Evolutionary conservation across 1,140 invertebrate genomes (phyloP), one percentile per base, ranked within the genome.

Genomic region (Cepaea nemoralis): DNA sequence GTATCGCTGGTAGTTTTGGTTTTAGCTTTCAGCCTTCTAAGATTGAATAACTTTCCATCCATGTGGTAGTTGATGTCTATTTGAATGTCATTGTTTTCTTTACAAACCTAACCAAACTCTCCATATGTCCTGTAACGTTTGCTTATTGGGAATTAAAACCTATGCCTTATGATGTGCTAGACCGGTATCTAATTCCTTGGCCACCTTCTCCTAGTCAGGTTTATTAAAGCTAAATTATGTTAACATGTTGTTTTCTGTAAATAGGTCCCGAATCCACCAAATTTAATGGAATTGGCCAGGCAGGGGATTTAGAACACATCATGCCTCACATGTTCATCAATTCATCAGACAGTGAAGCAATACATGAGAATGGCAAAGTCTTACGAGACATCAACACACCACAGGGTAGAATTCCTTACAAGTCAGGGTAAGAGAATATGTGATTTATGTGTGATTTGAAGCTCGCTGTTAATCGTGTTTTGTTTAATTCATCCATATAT

Each of bases 231-330:
- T n/a, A n/a, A n/a, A n/a, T n/a, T n/a, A n/a, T n/a, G n/a, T n/a
- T n/a, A n/a, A n/a, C n/a, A n/a, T n/a, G n/a, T 31, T 33, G 19
- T 71, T 73, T 80, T 55, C 27, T 48, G 24, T 76, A 83, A 81
- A 12, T 84, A 87, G 86, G 78, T 16, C 84, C 84, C 83, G 85
- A 87, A 63, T 82, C 86, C 19, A 86, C 86, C 48, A 67, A 85
- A 16, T 77, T 87, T 19, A 84, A 81, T 78, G 82, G 82, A 45
- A 76, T 75, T 69, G 83, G 81, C 81, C 70, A 83, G 55, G 81
- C 82, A 19, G 81, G 39, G 27, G 80, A 48, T 14, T 83, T 82
- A 22, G 85, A 85, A 69, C 83, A 84, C 63, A 83, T 83, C 24
- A 82, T 83, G 31, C 79, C 83, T 50, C 80, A 82, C 33, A 75